Base-by-base conservation (phyloP, 1,140 invertebrate species). In the Panulirus ornatus region DNA sequence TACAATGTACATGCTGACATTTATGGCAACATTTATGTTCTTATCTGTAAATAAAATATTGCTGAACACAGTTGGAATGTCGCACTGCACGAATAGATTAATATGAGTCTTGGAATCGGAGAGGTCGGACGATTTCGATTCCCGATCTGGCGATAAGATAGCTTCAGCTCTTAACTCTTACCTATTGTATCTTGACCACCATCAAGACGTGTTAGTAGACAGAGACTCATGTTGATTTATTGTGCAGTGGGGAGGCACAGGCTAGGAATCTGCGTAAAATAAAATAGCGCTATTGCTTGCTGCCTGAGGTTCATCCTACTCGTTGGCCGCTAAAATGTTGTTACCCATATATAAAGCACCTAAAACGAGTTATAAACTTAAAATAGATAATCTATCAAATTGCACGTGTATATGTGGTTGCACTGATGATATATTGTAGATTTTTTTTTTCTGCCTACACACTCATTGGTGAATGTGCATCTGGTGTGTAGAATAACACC, bases 41-140 rank as follows among this genome's bases (percentile, higher is more conserved):
- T n/a, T n/a, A n/a, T n/a, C n/a, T n/a, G n/a, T n/a, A n/a, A n/a
- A n/a, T n/a, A n/a, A n/a, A n/a, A n/a, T n/a, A n/a, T n/a, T n/a
- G 30, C 8, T 66, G 27, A 66, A 66, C 58, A 66, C 75, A 78
- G 40, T 78, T 78, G 75, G 75, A 44, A 47, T 44, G 40, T 38
- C 36, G 27, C 40, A 42, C 36, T 75, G 73, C 73, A 73, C 22
- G 27, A 30, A 78, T 30, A 78, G 40, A 78, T 78, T 40, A 78
- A 78, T 78, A 78, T 27, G 40, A 0, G 40, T 27, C 30, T 47
- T 78, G 36, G 40, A 78, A 47, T 30, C 27, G 75, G 22, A 44
- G 44, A 42, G 14, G 30, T 38, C 27, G n/a, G 3, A 27, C 5
- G 75, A 47, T 78, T 78, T 27, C 75, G 22, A 47, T 14, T 44